Evolutionary conservation across 2,113 vertebrate genomes (phyloP).

Genomic region (Macquaria australasica): DNA sequence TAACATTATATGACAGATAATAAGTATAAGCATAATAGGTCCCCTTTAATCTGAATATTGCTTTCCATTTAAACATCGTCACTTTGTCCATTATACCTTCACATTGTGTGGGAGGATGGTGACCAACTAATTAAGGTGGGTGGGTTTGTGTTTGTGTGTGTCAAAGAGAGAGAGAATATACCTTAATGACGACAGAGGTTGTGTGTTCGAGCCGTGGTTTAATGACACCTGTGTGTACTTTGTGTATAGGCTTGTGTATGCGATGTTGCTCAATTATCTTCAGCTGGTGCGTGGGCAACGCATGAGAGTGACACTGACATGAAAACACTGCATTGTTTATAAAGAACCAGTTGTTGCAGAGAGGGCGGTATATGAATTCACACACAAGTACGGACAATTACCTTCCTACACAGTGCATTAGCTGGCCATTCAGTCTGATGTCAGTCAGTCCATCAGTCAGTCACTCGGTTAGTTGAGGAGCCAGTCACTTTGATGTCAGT

Average conservation of each 20-base stretch:
- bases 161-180: not conserved
- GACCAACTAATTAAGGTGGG: slow-evolving; percentile 4
- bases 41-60: slow-evolving; percentile 2
- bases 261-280: slow-evolving; percentile 24
- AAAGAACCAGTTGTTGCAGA: slow-evolving; percentile 20
- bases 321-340: slow-evolving; percentile 53
- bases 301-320: slow-evolving; percentile 32
- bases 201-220: slow-evolving; percentile 5
- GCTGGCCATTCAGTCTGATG: not conserved
- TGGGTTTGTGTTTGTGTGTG: slow-evolving; percentile 21
- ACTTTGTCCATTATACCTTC: slow-evolving; percentile 15
- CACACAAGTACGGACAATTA: not conserved
- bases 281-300: slow-evolving; percentile 31
- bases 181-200: slow-evolving; percentile 17
- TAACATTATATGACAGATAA: too few species aligned
- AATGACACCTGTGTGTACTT: slow-evolving; percentile 8
- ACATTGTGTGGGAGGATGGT: slow-evolving; percentile 20
- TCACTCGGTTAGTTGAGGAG: slow-evolving; percentile 5
- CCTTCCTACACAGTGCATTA: slow-evolving; percentile 23
- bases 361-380: not conserved
- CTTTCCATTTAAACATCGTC: slow-evolving; percentile 22
- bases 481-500: slow-evolving; percentile 32
- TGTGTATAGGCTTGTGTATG: slow-evolving; percentile 14
- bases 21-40: too few species aligned
- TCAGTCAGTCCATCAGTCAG: slow-evolving; percentile 15